phyloP scores from a whole-genome alignment of 2,113 vertebrate genomes.

The Amphilophus citrinellus region DNA sequence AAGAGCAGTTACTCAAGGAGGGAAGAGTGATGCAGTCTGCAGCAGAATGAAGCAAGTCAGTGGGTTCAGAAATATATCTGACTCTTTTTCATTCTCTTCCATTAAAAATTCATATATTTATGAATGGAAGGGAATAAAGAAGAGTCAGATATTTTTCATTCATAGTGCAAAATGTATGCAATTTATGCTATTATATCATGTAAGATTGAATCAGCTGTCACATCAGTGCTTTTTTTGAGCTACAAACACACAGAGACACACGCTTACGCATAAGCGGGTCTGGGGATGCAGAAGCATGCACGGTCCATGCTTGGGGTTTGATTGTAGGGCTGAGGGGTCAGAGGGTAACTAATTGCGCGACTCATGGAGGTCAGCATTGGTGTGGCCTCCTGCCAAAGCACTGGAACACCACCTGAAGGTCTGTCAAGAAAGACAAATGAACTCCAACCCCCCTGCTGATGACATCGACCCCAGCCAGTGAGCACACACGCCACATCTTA shows the following conservation, averaged over 20 bases:
- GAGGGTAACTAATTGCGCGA: conserved; percentile 79
- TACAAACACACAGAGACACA: conserved; percentile 21
- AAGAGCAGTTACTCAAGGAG: conserved; percentile 24
- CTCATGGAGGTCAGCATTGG: conserved; percentile 69
- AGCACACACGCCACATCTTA: conserved; percentile 48
- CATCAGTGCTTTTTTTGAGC: conserved; percentile 4
- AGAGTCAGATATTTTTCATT: conserved; percentile 17
- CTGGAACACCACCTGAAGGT: conserved; percentile 66
- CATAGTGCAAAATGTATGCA: not conserved
- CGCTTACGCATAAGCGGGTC: conserved; percentile 33
- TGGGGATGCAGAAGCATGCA: conserved; percentile 73
- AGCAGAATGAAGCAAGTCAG: conserved; percentile 27
- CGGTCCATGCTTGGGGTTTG: conserved; percentile 48
- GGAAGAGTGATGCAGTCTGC: conserved; percentile 23
- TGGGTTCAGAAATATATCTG: conserved; percentile 15
- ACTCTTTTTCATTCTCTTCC: not conserved
- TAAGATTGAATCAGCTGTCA: conserved; percentile 15
- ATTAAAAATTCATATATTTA: conserved; percentile 38
- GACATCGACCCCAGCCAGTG: conserved; percentile 58
- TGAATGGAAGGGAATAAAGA: conserved; percentile 18
- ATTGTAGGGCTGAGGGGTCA: conserved; percentile 70
- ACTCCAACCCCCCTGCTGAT: conserved; percentile 67
- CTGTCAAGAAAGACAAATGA: conserved; percentile 77
- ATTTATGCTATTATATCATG: not conserved
- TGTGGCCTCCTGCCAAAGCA: conserved; percentile 59